Evolutionary conservation across 2,888 invertebrate genomes (phyloP).

Genomic region (Platypus cylindrus): DNA sequence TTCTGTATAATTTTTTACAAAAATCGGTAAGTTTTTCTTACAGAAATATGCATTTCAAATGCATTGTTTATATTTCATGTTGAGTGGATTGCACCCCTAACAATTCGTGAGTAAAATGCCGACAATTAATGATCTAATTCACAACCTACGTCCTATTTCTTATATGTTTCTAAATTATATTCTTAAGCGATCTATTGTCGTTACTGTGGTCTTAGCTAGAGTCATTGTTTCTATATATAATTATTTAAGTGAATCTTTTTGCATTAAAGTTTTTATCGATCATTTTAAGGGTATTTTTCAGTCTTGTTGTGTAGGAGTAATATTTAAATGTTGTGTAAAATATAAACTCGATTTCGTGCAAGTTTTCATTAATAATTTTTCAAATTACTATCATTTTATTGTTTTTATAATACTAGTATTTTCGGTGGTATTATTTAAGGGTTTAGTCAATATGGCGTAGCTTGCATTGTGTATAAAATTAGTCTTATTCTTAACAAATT

Average conservation of each 20-base stretch:
- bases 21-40: constrained; percentile 21
- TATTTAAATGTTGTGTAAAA: constrained; percentile 21
- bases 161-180: constrained; percentile 26
- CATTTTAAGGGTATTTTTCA: constrained; percentile 30
- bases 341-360: constrained; percentile 15
- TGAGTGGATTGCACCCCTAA: constrained; percentile 29
- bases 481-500: constrained; percentile 21
- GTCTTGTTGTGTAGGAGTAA: constrained; percentile 22
- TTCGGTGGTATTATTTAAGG: constrained; percentile 33
- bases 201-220: constrained; percentile 29
- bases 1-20: constrained; percentile 16
- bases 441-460: constrained; percentile 37
- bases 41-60: constrained; percentile 14
- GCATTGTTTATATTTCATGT: constrained; percentile 29
- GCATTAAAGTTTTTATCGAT: constrained; percentile 38
- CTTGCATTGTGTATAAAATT: constrained; percentile 28
- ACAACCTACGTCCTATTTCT: constrained; percentile 27
- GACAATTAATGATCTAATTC: constrained; percentile 22
- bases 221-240: constrained; percentile 33
- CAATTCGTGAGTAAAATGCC: constrained; percentile 30
- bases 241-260: constrained; percentile 38
- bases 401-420: constrained; percentile 30
- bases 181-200: constrained; percentile 26
- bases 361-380: constrained; percentile 17
- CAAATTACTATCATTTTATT: constrained; percentile 23